phyloP scores from a whole-genome alignment of 2,888 invertebrate species.

The Girardia tigrina region DNA sequence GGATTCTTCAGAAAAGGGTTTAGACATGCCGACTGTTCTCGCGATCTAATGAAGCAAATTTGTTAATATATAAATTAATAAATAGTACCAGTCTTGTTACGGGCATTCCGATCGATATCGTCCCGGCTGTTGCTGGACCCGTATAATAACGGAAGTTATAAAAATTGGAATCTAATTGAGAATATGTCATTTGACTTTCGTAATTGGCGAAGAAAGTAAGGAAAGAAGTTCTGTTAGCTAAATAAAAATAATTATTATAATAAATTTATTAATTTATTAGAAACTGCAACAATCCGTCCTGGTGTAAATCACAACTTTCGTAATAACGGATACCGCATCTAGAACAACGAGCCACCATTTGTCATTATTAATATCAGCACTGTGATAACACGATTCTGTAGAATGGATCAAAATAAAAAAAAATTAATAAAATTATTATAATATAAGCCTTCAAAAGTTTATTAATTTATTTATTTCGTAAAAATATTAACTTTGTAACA shows the following conservation, averaged over 20 bases:
- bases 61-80: not conserved
- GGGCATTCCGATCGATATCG: not conserved
- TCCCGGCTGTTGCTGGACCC: not conserved
- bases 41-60: not conserved
- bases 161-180: not conserved
- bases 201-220: not conserved
- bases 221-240: not conserved
- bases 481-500: not conserved
- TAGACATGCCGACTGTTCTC: not conserved
- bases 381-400: constrained; percentile 19
- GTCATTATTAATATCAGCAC: not conserved
- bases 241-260: no score
- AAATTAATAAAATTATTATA: not conserved
- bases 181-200: not conserved
- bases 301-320: not conserved
- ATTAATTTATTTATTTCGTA: not conserved
- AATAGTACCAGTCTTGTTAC: not conserved
- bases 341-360: not conserved
- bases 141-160: not conserved
- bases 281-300: not conserved
- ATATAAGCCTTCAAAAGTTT: not conserved
- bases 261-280: not conserved
- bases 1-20: not conserved
- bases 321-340: not conserved
- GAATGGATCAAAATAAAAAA: not conserved